Percentiles rank a stretch among this genome's conserved stretches.
These are phyloP conservation scores for Ptiloglossa arizonensis DNA, from an alignment of 1,140 invertebrate genomes.

Conservation along the genomic window DNA sequence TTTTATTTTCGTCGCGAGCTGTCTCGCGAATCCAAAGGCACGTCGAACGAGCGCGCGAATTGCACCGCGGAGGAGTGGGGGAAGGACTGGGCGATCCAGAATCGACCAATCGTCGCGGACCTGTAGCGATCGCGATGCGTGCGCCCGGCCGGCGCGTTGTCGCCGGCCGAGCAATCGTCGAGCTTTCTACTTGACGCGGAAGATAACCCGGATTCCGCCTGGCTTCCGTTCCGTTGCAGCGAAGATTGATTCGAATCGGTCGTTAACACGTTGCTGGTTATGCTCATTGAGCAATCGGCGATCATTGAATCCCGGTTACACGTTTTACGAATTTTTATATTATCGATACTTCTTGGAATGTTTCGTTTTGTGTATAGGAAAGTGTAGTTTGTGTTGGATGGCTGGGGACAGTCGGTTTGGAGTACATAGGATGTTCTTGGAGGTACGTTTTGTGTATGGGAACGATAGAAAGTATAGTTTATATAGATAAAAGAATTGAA, in stretches of 20 bases:
- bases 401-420: too few relatives aligned
- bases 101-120: slow-evolving; percentile 21
- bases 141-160: background rate
- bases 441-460: too few relatives aligned
- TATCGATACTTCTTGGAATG: too few relatives aligned
- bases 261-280: background rate
- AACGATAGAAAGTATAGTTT: too few relatives aligned
- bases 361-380: too few relatives aligned
- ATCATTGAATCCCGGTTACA: background rate
- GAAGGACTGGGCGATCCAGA: background rate
- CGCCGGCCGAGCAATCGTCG: slow-evolving; percentile 49
- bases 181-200: slow-evolving; percentile 55
- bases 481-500: too few relatives aligned
- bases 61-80: background rate
- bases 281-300: background rate
- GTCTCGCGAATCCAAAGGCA: background rate
- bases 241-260: slow-evolving; percentile 18
- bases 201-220: slow-evolving; percentile 11
- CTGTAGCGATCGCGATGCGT: slow-evolving; percentile 28
- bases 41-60: background rate
- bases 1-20: slow-evolving; percentile 25
- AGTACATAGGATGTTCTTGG: too few relatives aligned
- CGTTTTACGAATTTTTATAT: too few relatives aligned
- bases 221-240: slow-evolving; percentile 19
- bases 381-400: too few relatives aligned